phyloP scores from a whole-genome alignment of 1,140 invertebrate genomes.

The Aricia agestis region DNA sequence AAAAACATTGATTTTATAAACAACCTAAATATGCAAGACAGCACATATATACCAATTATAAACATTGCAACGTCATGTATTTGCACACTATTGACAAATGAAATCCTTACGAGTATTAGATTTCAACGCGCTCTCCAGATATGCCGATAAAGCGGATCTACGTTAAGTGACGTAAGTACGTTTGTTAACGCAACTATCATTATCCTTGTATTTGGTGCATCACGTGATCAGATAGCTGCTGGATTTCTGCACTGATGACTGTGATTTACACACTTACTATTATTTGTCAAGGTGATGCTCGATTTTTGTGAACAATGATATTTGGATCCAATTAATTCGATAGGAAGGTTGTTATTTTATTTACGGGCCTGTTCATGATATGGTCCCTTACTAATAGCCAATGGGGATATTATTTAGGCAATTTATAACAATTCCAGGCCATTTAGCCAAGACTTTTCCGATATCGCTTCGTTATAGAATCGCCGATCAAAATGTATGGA shows the following conservation, averaged over 20 bases:
- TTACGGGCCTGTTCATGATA: too few relatives aligned
- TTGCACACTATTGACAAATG: neutral
- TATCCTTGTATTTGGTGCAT: conserved; percentile 45
- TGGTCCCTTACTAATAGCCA: too few relatives aligned
- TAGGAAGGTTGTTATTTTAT: too few relatives aligned
- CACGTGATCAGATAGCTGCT: conserved; percentile 45
- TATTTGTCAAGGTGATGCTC: conserved; percentile 26
- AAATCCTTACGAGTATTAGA: neutral
- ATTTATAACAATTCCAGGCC: too few relatives aligned
- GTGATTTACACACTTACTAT: neutral
- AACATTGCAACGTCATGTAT: too few relatives aligned
- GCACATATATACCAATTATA: too few relatives aligned
- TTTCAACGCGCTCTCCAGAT: neutral
- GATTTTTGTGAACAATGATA: neutral
- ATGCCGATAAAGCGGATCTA: neutral
- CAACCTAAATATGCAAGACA: too few relatives aligned
- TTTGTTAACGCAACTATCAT: conserved; percentile 15
- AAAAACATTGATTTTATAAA: too few relatives aligned
- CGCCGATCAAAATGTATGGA: too few relatives aligned
- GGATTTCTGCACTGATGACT: conserved; percentile 37
- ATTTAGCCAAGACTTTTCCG: too few relatives aligned
- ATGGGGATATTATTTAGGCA: too few relatives aligned
- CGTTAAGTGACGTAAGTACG: conserved; percentile 28
- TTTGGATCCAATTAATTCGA: neutral
- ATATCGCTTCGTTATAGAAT: too few relatives aligned